These are phyloP conservation scores for Ips typographus DNA, from an alignment of 1,140 invertebrate species.

Conservation along the genomic window DNA sequence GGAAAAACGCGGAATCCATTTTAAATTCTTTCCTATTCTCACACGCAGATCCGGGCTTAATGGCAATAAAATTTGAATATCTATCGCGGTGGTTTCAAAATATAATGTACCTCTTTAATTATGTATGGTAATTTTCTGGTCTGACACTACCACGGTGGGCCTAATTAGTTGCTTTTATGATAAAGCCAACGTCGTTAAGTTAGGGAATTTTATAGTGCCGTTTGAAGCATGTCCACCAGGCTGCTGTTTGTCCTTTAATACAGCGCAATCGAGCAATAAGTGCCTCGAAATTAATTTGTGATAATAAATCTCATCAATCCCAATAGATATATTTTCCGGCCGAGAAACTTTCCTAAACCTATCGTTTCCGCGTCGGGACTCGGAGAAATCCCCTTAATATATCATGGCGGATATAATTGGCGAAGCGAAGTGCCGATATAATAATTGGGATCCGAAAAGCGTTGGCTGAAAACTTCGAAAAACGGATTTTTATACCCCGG, in stretches of 20 bases:
- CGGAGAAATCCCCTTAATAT: slow-evolving; percentile 26
- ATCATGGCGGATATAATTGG: slow-evolving; percentile 31
- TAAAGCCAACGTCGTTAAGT: neutral
- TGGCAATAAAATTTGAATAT: slow-evolving; percentile 1
- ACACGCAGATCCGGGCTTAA: neutral
- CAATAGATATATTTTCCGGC: slow-evolving; percentile 19
- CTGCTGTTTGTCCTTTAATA: neutral
- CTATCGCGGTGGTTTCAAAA: neutral
- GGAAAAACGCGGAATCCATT: neutral
- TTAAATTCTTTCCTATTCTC: neutral
- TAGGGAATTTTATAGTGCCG: neutral
- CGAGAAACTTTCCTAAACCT: slow-evolving; percentile 13
- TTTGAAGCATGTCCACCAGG: neutral
- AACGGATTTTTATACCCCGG: neutral
- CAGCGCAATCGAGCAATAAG: neutral
- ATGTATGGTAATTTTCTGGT: neutral
- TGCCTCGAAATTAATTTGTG: slow-evolving; percentile 4
- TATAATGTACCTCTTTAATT: slow-evolving; percentile 3
- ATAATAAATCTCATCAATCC: slow-evolving; percentile 9
- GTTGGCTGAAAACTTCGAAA: slow-evolving; percentile 3
- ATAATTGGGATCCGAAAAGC: slow-evolving; percentile 18
- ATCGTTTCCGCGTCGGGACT: slow-evolving; percentile 23
- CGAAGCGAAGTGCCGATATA: slow-evolving; percentile 27
- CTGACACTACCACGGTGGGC: neutral
- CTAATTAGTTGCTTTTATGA: neutral